Conservation (phyloP, 2,888 invertebrate genomes). For the Coenonympha arcania region DNA sequence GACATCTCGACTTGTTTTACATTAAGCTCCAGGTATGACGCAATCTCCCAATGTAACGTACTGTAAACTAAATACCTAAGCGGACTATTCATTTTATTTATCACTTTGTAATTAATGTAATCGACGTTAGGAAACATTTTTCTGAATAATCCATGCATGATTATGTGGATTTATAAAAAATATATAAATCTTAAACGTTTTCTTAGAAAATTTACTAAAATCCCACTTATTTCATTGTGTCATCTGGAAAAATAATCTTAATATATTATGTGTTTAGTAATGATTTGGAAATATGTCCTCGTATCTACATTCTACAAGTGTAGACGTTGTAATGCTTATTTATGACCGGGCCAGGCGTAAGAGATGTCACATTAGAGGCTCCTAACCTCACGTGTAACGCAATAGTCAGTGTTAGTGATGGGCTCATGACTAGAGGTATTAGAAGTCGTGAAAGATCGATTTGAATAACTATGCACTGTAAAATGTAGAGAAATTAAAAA, state of each 20-base stretch:
- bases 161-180: background rate
- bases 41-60: background rate
- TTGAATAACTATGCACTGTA: no score
- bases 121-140: background rate
- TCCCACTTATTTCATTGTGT: background rate
- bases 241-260: slow-evolving; percentile 1
- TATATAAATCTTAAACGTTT: background rate
- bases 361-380: slow-evolving; percentile 18
- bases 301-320: no score
- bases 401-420: slow-evolving; percentile 10
- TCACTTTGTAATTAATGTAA: background rate
- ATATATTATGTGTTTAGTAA: slow-evolving; percentile 12
- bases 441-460: no score
- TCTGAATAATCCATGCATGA: background rate
- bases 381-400: slow-evolving; percentile 15
- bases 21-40: slow-evolving; percentile 12
- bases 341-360: slow-evolving; percentile 13
- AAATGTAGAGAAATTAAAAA: no score
- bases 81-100: slow-evolving; percentile 9
- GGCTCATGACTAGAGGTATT: no score
- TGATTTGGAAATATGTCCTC: slow-evolving; percentile 9
- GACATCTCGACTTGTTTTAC: slow-evolving; percentile 19
- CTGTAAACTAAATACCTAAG: background rate
- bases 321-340: slow-evolving; percentile 20
- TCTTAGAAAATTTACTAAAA: background rate